Base-by-base conservation (phyloP, 2,888 invertebrate genomes). In the Zhuqinia jingwanae region DNA sequence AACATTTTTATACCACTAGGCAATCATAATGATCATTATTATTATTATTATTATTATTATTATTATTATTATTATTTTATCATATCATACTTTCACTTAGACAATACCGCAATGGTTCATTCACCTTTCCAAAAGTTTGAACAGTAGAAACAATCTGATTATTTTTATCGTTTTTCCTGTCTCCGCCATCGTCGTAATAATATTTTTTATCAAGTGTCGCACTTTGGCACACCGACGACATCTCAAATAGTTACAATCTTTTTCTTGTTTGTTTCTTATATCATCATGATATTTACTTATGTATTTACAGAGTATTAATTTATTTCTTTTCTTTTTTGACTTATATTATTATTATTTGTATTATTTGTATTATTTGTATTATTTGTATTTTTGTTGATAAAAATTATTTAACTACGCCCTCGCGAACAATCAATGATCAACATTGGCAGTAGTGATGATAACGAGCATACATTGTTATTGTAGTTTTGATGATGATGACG, bases 361-460 rank as follows among this genome's bases (percentile, higher is more conserved):
- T 50, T 5, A 50, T 36, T n/a, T n/a, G n/a, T 36, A n/a, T 50
- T 50, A 5, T 50, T 15, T 50, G 13, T 13, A 50, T 8, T 50
- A 50, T 50, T 10, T 15, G 15, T 50, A 36, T 36, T 36, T 36
- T 36, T 36, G 36, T 36, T 36, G 5, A 36, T 36, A 36, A 36
- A 36, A 36, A 8, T 36, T 36, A 36, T 36, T 6, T 36, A 8
- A 36, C 3, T 36, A 36, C 8, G 8, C 36, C 36, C 36, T 8
- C 50, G 13, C 50, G 15, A 8, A 47, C 50, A 53, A 80, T 68
- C 70, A 68, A 80, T 79, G 79, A 79, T 65, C 79, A 65, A 79
- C 79, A 79, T 25, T 79, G 63, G 47, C 36, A 6, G 8, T 36
- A 36, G n/a, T 25, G 22, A 20, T 27, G 53, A 65, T 36, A 30